A percentile compares a stretch with the other conserved stretches of the same genome.
phyloP scores from a whole-genome alignment of 1,140 invertebrate species.

The Berghia stephanieae region DNA sequence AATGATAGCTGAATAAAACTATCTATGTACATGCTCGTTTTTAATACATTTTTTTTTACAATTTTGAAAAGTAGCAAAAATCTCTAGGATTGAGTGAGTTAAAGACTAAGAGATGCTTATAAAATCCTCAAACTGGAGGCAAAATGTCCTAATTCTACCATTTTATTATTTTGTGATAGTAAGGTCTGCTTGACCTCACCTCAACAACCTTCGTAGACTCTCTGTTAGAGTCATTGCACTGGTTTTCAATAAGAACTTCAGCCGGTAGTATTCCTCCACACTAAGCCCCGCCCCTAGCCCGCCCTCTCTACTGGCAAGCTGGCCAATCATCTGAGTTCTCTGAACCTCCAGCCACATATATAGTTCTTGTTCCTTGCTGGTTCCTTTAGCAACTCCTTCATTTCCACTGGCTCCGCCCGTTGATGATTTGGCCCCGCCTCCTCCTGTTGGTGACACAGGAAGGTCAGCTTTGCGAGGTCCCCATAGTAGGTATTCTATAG shows the following conservation, averaged over 20 bases:
- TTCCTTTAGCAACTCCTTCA: constrained; percentile 9
- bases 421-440: not conserved
- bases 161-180: no score
- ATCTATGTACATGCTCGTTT: no score
- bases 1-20: no score
- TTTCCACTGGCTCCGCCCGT: not conserved
- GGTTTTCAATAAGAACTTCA: constrained; percentile 62
- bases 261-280: constrained; percentile 55
- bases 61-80: no score
- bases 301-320: constrained; percentile 44
- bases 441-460: constrained; percentile 1
- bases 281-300: constrained; percentile 35
- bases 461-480: constrained; percentile 46
- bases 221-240: constrained; percentile 55
- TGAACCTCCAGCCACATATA: constrained; percentile 58
- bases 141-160: no score
- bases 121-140: no score
- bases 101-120: no score
- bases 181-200: no score
- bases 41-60: no score
- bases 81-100: no score
- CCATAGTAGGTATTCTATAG: constrained; percentile 57
- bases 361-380: constrained; percentile 54
- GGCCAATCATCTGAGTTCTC: constrained; percentile 44
- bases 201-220: constrained; percentile 43